Conservation (phyloP, 2,113 vertebrate species). For the Myotis lucifugus region DNA sequence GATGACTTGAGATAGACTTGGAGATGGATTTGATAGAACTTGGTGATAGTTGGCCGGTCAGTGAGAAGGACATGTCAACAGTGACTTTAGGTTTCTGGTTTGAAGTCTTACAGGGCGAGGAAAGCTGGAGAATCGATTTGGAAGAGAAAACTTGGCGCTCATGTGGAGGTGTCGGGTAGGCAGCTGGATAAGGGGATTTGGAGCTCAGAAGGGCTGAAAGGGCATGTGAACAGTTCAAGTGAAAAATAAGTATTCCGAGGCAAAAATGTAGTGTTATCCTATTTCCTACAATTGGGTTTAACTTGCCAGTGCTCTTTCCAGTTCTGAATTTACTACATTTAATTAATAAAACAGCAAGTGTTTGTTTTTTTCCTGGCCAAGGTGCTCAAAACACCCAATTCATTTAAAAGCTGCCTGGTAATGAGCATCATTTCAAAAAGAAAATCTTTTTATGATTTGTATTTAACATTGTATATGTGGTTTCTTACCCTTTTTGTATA, state of each 20-base stretch:
- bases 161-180: not conserved
- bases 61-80: not conserved
- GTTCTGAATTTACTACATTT: conserved; percentile 3
- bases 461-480: not conserved
- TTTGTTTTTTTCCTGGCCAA: not conserved
- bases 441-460: not conserved
- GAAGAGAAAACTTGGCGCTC: not conserved
- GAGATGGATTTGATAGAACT: not conserved
- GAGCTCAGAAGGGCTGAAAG: not conserved
- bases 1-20: not conserved
- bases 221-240: not conserved
- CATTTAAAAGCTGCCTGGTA: not conserved
- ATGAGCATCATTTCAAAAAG: not conserved
- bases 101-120: not conserved
- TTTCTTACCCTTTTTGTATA: not conserved
- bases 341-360: not conserved
- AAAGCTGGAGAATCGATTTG: not conserved
- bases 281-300: not conserved
- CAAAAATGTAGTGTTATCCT: not conserved
- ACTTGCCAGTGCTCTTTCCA: not conserved
- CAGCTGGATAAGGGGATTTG: not conserved
- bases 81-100: not conserved
- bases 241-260: not conserved
- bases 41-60: not conserved
- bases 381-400: not conserved